Base-by-base conservation (phyloP, 1,140 invertebrate species). In the Ephestia elutella region DNA sequence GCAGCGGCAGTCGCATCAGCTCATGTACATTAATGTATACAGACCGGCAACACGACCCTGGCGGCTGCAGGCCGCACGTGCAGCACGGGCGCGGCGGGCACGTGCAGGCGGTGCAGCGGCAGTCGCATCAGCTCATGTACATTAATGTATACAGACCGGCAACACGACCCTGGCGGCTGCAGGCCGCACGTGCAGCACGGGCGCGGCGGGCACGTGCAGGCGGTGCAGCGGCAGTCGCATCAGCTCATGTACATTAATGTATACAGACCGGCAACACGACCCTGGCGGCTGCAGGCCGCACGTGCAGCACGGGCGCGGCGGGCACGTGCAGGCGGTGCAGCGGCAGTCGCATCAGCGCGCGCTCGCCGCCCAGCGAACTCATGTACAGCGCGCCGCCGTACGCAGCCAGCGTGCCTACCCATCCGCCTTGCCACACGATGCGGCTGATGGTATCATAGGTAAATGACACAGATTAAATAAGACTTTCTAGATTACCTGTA, bases 331-430 rank as follows among this genome's bases (percentile, higher is more conserved):
- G 85, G 2, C 89, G 86, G 44, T 78, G 82, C 19, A 91, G 82
- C 30, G 90, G 88, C 53, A 91, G 70, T 1, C 90, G 89, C 78
- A 90, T 89, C 13, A 90, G 82, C 2, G 89, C 84, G 4, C 86
- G 91, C 53, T 94, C 94, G 72, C 92, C 93, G 75, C 97, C 95
- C 50, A 18, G 15, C 20, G 20, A 10, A 54, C 94, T 91, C 93
- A 96, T 96, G 83, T 97, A 98, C 18, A 98, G 87, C 75, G 93
- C 92, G 53, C 93, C 91, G 48, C 91, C 91, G 49, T 93, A 86
- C 5, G 94, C 92, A 0, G 93, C 91, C 51, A 96, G 82, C 59
- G 91, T 88, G 1, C 91, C 89, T 56, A 92, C 90, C 25, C 91
- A 87, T 8, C 87, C 86, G 62, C 88, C 87, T 62, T 89, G 85